A percentile compares a stretch with the other conserved stretches of the same genome.
phyloP scores from a whole-genome alignment of 2,888 invertebrate species.

The Phytoseiulus persimilis region DNA sequence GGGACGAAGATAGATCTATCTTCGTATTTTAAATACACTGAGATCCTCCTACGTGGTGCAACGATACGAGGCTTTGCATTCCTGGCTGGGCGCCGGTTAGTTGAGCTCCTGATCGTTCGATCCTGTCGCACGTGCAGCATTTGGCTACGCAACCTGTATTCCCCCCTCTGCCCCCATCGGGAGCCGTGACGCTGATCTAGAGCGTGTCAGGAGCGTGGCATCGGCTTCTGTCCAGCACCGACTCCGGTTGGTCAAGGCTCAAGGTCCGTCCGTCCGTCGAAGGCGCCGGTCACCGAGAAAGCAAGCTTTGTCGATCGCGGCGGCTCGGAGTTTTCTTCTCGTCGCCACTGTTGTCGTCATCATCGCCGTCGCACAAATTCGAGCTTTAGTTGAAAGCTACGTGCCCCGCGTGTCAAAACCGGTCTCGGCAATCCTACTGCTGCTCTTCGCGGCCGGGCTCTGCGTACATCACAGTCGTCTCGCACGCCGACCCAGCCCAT shows the following conservation, averaged over 20 bases:
- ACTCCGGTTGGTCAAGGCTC: neutral
- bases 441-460: neutral
- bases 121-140: too few relatives aligned
- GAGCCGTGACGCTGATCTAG: too few relatives aligned
- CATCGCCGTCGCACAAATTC: constrained; percentile 8
- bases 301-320: neutral
- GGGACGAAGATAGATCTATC: too few relatives aligned
- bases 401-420: constrained; percentile 12
- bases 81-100: too few relatives aligned
- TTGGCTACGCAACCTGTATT: too few relatives aligned
- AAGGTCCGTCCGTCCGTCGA: neutral
- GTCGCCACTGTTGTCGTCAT: neutral
- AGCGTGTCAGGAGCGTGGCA: neutral
- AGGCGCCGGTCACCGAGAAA: neutral
- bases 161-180: too few relatives aligned
- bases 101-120: too few relatives aligned
- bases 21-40: too few relatives aligned
- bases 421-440: neutral
- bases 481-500: neutral
- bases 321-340: neutral
- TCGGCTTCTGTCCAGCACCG: neutral
- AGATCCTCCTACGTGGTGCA: too few relatives aligned
- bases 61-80: too few relatives aligned
- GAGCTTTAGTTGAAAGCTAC: constrained; percentile 39
- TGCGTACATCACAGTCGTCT: neutral